A percentile compares a stretch with the other conserved stretches of the same genome.
phyloP scores from a whole-genome alignment of 2,113 vertebrate genomes.

The Myiagra hebetior region DNA sequence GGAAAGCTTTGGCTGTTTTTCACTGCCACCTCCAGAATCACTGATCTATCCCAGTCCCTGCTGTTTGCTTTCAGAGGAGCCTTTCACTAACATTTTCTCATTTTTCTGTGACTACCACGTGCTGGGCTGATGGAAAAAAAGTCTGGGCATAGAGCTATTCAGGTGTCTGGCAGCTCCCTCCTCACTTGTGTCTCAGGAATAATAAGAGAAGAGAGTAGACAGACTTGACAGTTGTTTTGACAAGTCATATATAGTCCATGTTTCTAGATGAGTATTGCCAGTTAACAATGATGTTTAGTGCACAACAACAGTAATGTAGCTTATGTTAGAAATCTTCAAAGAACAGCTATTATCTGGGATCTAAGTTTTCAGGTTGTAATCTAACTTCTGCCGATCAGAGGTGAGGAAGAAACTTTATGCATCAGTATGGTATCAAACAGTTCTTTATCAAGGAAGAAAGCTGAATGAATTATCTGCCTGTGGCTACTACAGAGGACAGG shows the following conservation, averaged over 20 bases:
- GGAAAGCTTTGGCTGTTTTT: neutral
- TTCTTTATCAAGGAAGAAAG: neutral
- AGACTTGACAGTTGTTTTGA: neutral
- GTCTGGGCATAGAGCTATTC: neutral
- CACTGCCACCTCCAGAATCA: neutral
- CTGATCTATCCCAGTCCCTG: neutral
- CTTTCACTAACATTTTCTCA: neutral
- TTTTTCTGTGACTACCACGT: neutral
- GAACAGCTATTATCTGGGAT: neutral
- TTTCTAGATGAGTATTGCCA: neutral
- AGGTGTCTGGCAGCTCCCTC: neutral
- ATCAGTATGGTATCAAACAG: neutral
- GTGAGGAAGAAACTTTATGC: neutral
- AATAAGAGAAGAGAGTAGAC: neutral
- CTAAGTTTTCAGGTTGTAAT: neutral
- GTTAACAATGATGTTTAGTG: neutral
- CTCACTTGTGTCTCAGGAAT: neutral
- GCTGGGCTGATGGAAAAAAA: neutral
- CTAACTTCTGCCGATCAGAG: neutral
- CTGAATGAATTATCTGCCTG: neutral
- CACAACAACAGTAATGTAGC: neutral
- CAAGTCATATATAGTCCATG: neutral
- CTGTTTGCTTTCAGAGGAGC: neutral
- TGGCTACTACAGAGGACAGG: neutral
- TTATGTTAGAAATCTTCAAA: neutral